A percentile compares a stretch with the other conserved stretches of the same genome.
These are phyloP conservation scores for Xiphophorus maculatus DNA, from an alignment of 2,113 vertebrate species.

Conservation along the genomic window DNA sequence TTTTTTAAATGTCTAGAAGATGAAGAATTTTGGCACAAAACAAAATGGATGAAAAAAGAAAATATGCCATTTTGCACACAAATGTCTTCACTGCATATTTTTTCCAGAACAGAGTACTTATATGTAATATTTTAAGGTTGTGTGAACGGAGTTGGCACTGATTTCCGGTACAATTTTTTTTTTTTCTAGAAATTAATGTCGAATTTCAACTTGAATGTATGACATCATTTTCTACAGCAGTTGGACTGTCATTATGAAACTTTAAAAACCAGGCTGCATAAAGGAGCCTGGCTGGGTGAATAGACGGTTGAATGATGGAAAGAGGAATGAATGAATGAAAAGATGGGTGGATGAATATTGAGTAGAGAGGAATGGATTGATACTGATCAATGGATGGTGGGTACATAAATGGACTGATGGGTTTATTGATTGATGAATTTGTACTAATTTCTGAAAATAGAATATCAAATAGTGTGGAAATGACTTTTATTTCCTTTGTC, in stretches of 20 bases:
- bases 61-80: slow-evolving; percentile 44
- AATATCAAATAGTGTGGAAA: not conserved
- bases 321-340: no score
- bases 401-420: not conserved
- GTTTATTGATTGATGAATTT: not conserved
- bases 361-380: not conserved
- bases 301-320: not conserved
- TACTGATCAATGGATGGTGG: not conserved
- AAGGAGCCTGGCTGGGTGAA: no score
- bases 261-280: no score
- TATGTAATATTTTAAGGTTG: slow-evolving; percentile 7
- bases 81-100: slow-evolving; percentile 23
- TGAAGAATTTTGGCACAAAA: slow-evolving; percentile 14
- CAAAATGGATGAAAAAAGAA: not conserved
- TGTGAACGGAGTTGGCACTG: not conserved
- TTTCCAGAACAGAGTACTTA: not conserved
- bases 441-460: not conserved
- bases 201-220: not conserved
- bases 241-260: no score
- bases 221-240: not conserved
- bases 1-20: not conserved
- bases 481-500: no score
- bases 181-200: not conserved
- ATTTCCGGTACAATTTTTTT: not conserved
- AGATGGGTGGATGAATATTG: not conserved